These are phyloP conservation scores for Scaptomyza cyrtandrae DNA, from an alignment of 2,888 invertebrate species.

Conservation along the genomic window DNA sequence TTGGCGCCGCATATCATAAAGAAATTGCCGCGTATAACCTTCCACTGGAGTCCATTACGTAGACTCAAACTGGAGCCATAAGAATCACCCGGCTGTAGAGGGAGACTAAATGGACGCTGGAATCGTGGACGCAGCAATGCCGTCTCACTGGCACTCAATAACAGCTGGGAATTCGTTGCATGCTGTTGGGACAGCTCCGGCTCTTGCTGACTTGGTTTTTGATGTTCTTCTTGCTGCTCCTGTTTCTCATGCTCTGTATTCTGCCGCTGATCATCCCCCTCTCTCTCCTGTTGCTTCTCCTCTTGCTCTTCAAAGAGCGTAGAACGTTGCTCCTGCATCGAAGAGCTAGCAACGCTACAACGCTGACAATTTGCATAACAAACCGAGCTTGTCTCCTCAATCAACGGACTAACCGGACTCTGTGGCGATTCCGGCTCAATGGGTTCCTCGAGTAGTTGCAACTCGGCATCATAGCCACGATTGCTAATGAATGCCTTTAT, in stretches of 20 bases:
- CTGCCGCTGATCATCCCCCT: not conserved
- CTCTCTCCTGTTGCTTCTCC: not conserved
- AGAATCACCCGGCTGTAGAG: slow-evolving; percentile 29
- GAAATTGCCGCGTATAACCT: slow-evolving; percentile 89
- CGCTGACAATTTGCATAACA: slow-evolving; percentile 77
- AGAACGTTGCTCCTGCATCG: slow-evolving; percentile 61
- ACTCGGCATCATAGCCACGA: slow-evolving; percentile 88
- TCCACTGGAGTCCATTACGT: slow-evolving; percentile 83
- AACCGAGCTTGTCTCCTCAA: slow-evolving; percentile 48
- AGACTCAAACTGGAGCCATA: slow-evolving; percentile 41
- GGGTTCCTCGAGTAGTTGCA: slow-evolving; percentile 84
- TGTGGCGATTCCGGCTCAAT: slow-evolving; percentile 73
- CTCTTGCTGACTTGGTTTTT: not conserved
- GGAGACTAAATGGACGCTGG: slow-evolving; percentile 42
- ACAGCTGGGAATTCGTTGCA: slow-evolving; percentile 11
- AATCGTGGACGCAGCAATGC: slow-evolving; percentile 49
- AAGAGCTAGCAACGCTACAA: slow-evolving; percentile 70
- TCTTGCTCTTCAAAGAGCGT: slow-evolving; percentile 20
- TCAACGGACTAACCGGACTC: slow-evolving; percentile 39
- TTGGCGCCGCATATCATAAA: slow-evolving; percentile 92
- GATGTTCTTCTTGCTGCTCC: slow-evolving; percentile 1
- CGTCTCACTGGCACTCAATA: slow-evolving; percentile 44
- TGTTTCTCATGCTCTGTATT: not conserved
- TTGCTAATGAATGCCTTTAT: slow-evolving; percentile 88
- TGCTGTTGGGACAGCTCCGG: not conserved